Conservation (phyloP, 2,113 vertebrate genomes). For the Lasiurus cinereus region DNA sequence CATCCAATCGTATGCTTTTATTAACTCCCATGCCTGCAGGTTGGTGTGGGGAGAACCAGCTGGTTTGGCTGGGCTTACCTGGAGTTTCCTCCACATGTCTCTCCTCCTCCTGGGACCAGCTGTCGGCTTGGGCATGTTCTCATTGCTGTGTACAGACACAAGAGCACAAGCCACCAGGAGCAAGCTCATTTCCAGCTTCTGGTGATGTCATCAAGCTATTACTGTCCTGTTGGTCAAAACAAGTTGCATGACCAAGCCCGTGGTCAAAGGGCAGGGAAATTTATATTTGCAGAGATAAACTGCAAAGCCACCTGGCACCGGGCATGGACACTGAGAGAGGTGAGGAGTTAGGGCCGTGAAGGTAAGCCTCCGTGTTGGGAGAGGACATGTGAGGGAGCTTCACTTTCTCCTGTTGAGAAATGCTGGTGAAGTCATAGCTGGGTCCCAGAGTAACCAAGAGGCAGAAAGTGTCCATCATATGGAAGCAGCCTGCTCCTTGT, state of each 20-base stretch:
- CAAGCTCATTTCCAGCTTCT: neutral
- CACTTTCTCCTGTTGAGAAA: conserved; percentile 15
- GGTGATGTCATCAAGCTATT: neutral
- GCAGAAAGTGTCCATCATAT: neutral
- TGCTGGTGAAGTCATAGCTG: neutral
- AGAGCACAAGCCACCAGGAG: neutral
- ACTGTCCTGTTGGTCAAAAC: neutral
- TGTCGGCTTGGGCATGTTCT: neutral
- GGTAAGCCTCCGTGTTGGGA: neutral
- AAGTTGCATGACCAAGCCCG: neutral
- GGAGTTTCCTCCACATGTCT: neutral
- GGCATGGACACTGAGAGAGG: neutral
- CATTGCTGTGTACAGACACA: neutral
- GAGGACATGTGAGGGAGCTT: neutral
- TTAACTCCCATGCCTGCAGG: neutral
- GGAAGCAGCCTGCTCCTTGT: neutral
- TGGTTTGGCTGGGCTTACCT: neutral
- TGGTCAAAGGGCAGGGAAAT: conserved; percentile 4
- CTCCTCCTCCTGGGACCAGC: neutral
- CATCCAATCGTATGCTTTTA: neutral
- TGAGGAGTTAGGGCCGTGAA: neutral
- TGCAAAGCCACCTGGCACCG: neutral
- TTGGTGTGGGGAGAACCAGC: neutral
- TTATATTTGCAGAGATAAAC: neutral
- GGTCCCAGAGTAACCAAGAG: neutral